phyloP scores from a whole-genome alignment of 2,888 invertebrate genomes.

The Portevinia maculata region DNA sequence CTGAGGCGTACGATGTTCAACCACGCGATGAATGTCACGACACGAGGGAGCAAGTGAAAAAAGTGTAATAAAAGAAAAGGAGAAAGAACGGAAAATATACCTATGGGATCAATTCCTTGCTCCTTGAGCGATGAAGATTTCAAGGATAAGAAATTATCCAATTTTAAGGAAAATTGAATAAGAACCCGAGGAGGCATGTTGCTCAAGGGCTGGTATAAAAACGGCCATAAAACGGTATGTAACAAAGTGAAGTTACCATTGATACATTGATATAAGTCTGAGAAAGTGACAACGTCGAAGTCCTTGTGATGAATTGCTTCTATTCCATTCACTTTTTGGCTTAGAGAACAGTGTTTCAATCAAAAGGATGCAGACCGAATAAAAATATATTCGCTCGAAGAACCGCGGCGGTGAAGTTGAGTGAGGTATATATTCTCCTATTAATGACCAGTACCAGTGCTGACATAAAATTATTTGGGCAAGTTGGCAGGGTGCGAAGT shows the following conservation, averaged over 20 bases:
- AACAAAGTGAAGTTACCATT: slow-evolving; percentile 15
- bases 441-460: too few relatives aligned
- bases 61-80: neutral
- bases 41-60: slow-evolving; percentile 43
- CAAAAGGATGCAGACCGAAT: too few relatives aligned
- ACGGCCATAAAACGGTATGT: slow-evolving; percentile 6
- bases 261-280: neutral
- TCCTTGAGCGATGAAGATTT: slow-evolving; percentile 65
- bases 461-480: too few relatives aligned
- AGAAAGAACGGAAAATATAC: slow-evolving; percentile 36
- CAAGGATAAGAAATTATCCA: slow-evolving; percentile 71
- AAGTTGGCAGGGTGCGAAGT: too few relatives aligned
- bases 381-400: too few relatives aligned
- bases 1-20: slow-evolving; percentile 69
- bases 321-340: too few relatives aligned
- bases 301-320: too few relatives aligned
- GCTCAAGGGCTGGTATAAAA: slow-evolving; percentile 12
- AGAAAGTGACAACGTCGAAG: neutral
- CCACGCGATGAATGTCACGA: slow-evolving; percentile 73
- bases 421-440: too few relatives aligned
- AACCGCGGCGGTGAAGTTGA: too few relatives aligned
- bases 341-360: too few relatives aligned
- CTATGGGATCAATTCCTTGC: slow-evolving; percentile 56
- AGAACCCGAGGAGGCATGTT: slow-evolving; percentile 49
- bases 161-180: slow-evolving; percentile 72